A percentile compares a stretch with the other conserved stretches of the same genome.
These are phyloP conservation scores for Cheilosia grossa DNA, from an alignment of 2,888 invertebrate species.

Conservation along the genomic window DNA sequence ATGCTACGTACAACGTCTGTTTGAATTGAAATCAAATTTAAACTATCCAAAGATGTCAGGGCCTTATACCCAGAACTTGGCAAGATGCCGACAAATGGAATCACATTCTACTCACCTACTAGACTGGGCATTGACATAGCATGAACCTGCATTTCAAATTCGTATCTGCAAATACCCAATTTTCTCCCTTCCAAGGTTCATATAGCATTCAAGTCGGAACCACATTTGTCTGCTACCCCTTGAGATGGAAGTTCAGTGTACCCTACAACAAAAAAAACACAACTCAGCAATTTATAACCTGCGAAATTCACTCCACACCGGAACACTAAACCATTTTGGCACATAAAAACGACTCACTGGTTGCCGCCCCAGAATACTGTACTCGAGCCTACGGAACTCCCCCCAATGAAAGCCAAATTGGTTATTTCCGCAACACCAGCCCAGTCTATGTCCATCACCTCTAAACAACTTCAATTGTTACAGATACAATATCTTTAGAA, in stretches of 20 bases:
- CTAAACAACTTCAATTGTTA: conserved; percentile 46
- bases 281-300: conserved; percentile 29
- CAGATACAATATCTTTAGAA: conserved; percentile 29
- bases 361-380: background rate
- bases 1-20: too few relatives aligned
- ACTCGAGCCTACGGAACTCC: background rate
- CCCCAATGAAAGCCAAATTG: conserved; percentile 35
- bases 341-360: too few relatives aligned
- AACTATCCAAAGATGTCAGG: background rate
- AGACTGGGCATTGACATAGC: too few relatives aligned
- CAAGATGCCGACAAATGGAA: background rate
- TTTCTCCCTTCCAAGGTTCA: background rate
- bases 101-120: background rate
- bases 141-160: too few relatives aligned
- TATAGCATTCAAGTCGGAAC: background rate
- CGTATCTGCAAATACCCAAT: too few relatives aligned
- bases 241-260: conserved; percentile 35
- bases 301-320: conserved; percentile 16
- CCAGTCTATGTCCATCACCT: background rate
- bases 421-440: background rate
- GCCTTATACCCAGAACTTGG: background rate
- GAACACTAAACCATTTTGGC: conserved; percentile 4
- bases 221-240: conserved; percentile 13
- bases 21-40: too few relatives aligned
- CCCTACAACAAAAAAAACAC: conserved; percentile 3